A percentile compares a stretch with the other conserved stretches of the same genome.
These are phyloP conservation scores for Epirrhoe alternata DNA, from an alignment of 2,888 invertebrate genomes.

Conservation along the genomic window DNA sequence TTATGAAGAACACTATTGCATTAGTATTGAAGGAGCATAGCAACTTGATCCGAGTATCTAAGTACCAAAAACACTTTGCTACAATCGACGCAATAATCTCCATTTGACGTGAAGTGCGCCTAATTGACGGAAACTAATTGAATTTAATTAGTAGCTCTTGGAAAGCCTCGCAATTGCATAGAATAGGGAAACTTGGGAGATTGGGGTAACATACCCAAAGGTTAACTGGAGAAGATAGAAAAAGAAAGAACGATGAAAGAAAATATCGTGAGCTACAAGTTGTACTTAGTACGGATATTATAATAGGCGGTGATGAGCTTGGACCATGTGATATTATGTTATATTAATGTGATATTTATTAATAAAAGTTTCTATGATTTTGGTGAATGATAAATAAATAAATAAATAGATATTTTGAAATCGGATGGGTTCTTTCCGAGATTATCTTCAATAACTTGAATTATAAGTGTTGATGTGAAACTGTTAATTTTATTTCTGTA, in stretches of 20 bases:
- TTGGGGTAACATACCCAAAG: neutral
- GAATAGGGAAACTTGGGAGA: conserved; percentile 33
- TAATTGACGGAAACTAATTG: conserved; percentile 49
- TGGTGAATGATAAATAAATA: too few relatives aligned
- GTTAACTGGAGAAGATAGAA: neutral
- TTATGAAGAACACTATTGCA: neutral
- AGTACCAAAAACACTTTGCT: conserved; percentile 19
- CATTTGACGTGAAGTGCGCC: conserved; percentile 42
- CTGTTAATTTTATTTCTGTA: too few relatives aligned
- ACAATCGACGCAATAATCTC: conserved; percentile 43
- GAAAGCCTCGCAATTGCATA: conserved; percentile 45
- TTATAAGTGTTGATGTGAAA: too few relatives aligned
- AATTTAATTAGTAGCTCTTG: conserved; percentile 50
- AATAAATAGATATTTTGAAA: too few relatives aligned
- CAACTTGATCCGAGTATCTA: conserved; percentile 9
- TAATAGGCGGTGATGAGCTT: too few relatives aligned
- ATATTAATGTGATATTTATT: too few relatives aligned
- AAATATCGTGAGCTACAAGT: too few relatives aligned
- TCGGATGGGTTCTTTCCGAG: too few relatives aligned
- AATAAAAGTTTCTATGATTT: too few relatives aligned
- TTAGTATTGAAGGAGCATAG: neutral
- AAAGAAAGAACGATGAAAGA: neutral
- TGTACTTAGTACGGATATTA: too few relatives aligned
- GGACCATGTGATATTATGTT: too few relatives aligned
- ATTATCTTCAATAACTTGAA: too few relatives aligned